These are phyloP conservation scores for Pectinophora gossypiella DNA, from an alignment of 1,140 invertebrate species.

Conservation along the genomic window DNA sequence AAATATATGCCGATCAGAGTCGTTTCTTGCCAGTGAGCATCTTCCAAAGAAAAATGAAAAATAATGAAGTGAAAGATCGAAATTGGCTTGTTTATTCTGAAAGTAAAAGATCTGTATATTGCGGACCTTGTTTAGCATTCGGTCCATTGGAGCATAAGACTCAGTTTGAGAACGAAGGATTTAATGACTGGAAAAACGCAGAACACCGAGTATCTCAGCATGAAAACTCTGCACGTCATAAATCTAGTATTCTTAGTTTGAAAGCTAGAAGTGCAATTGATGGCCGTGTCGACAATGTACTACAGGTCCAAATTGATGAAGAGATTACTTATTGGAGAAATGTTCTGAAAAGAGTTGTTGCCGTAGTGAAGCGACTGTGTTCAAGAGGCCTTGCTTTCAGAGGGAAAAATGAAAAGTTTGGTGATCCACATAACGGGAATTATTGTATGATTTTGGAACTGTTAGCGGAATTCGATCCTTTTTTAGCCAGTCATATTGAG, in stretches of 20 bases:
- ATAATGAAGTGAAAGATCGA: slow-evolving; percentile 20
- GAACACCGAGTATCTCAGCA: slow-evolving; percentile 16
- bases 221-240: slow-evolving; percentile 15
- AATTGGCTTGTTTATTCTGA: slow-evolving; percentile 22
- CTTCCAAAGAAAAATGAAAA: too few relatives aligned
- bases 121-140: background rate
- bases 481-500: slow-evolving; percentile 25
- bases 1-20: too few relatives aligned
- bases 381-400: slow-evolving; percentile 9
- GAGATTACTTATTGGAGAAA: slow-evolving; percentile 7
- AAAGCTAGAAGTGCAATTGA: slow-evolving; percentile 11
- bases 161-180: background rate
- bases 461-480: slow-evolving; percentile 27
- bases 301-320: slow-evolving; percentile 10
- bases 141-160: background rate
- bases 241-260: slow-evolving; percentile 11
- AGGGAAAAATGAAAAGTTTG: slow-evolving; percentile 5
- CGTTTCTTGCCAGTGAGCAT: too few relatives aligned
- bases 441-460: slow-evolving; percentile 26
- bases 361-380: slow-evolving; percentile 7
- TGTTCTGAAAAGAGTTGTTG: slow-evolving; percentile 6
- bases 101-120: slow-evolving; percentile 17
- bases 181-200: slow-evolving; percentile 21
- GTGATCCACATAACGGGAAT: slow-evolving; percentile 23
- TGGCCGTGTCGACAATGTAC: slow-evolving; percentile 10